Conservation (phyloP, 2,888 invertebrate species). For the Patella caerulea region DNA sequence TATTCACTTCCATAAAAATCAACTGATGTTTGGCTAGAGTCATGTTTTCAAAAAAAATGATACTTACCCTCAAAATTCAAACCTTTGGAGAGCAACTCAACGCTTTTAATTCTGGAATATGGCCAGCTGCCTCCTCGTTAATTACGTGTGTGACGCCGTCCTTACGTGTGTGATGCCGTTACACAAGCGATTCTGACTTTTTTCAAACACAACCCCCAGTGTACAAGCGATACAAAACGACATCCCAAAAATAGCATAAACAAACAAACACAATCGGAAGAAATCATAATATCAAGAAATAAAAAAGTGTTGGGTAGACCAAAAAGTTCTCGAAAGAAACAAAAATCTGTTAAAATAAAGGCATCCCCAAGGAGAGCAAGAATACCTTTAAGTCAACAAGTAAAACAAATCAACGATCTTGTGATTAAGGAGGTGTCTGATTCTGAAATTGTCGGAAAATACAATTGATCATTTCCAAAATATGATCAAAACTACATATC, state of each 20-base stretch:
- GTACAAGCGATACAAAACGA: background rate
- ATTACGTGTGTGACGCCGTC: background rate
- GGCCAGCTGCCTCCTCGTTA: too few species aligned
- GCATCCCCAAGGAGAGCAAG: too few species aligned
- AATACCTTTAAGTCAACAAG: too few species aligned
- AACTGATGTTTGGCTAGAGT: too few species aligned
- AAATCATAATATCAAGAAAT: slow-evolving; percentile 1
- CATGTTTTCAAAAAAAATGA: too few species aligned
- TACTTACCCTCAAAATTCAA: too few species aligned
- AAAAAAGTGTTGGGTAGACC: background rate
- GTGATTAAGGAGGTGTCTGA: background rate
- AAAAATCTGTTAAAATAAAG: too few species aligned
- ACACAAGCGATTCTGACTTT: background rate
- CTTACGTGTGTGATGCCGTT: background rate
- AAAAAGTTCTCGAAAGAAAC: background rate
- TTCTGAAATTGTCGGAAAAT: background rate
- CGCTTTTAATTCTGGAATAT: background rate
- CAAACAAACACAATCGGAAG: background rate
- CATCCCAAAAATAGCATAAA: too few species aligned
- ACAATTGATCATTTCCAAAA: background rate
- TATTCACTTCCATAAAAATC: too few species aligned
- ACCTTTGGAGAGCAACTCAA: too few species aligned
- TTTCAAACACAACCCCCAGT: background rate
- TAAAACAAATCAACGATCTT: background rate
- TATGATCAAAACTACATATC: background rate